phyloP scores from a whole-genome alignment of 2,113 vertebrate genomes.

The zebrafish (Danio rerio) region DNA sequence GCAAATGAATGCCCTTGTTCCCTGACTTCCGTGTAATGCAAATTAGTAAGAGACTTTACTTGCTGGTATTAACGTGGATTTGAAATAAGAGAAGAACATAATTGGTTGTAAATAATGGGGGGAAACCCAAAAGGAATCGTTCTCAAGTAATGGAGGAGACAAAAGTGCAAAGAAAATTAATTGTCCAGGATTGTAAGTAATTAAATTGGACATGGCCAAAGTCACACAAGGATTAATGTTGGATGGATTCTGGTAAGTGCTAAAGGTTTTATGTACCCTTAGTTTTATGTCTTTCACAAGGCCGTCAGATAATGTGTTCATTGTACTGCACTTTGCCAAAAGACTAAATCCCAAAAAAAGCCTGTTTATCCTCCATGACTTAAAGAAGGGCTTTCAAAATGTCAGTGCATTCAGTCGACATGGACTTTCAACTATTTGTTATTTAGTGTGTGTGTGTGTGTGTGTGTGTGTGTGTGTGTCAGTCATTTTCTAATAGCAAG shows the following conservation, averaged over 20 bases:
- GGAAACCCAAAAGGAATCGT: conserved; percentile 19
- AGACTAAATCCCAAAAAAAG: conserved; percentile 65
- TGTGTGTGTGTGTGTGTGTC: no score
- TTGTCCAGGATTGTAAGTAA: conserved; percentile 43
- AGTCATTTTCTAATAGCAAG: no score
- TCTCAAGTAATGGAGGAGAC: conserved; percentile 28
- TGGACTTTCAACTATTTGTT: neutral
- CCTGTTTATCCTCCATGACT: conserved; percentile 49
- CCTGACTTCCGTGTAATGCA: conserved; percentile 2
- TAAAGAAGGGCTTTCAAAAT: conserved; percentile 19
- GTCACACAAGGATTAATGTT: conserved; percentile 48
- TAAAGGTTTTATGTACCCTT: conserved; percentile 33
- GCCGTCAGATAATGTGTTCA: conserved; percentile 58
- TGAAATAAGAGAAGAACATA: conserved; percentile 29
- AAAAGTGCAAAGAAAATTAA: conserved; percentile 44
- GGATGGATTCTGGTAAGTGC: conserved; percentile 28
- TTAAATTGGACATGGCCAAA: conserved; percentile 45
- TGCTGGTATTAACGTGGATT: conserved; percentile 35
- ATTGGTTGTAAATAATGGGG: conserved; percentile 50
- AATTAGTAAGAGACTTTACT: neutral
- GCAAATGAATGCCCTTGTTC: neutral
- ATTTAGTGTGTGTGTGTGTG: no score
- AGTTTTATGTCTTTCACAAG: conserved; percentile 26
- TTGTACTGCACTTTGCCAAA: conserved; percentile 68
- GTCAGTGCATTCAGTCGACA: neutral